Evolutionary conservation across 2,797 vertebrate species (phyloP).

Genomic region (Anguilla anguilla): DNA sequence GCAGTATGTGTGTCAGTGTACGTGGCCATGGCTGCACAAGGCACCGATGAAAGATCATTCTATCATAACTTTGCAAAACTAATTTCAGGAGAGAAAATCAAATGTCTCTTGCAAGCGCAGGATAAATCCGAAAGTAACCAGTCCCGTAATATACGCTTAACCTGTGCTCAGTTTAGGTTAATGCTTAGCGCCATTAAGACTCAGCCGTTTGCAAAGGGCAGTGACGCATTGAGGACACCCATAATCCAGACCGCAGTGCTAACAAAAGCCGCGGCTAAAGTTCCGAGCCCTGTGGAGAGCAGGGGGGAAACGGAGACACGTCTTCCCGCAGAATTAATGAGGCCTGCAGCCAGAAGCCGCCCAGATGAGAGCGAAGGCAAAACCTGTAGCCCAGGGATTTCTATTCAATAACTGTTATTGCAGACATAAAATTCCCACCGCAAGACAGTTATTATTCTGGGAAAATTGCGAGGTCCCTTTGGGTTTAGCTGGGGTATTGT

Average conservation of each 20-base stretch:
- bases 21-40: not conserved
- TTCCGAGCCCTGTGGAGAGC: constrained; percentile 25
- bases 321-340: constrained; percentile 51
- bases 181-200: constrained; percentile 17
- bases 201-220: not conserved
- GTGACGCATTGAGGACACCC: not conserved
- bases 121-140: not conserved
- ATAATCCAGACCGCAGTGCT: constrained; percentile 29
- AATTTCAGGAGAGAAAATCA: not conserved
- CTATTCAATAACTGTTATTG: constrained; percentile 53
- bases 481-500: constrained; percentile 41
- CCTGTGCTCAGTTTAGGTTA: not conserved
- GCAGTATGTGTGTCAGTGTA: not conserved
- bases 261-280: constrained; percentile 19
- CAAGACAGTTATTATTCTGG: constrained; percentile 40
- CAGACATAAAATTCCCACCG: constrained; percentile 36
- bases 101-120: not conserved
- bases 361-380: constrained; percentile 36
- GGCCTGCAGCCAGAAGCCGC: constrained; percentile 41
- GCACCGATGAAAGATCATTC: not conserved
- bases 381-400: constrained; percentile 46
- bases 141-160: not conserved
- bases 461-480: constrained; percentile 43
- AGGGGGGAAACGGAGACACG: constrained; percentile 40
- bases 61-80: not conserved